Base-by-base conservation (phyloP, 2,113 vertebrate genomes). In the Festucalex cinctus region DNA sequence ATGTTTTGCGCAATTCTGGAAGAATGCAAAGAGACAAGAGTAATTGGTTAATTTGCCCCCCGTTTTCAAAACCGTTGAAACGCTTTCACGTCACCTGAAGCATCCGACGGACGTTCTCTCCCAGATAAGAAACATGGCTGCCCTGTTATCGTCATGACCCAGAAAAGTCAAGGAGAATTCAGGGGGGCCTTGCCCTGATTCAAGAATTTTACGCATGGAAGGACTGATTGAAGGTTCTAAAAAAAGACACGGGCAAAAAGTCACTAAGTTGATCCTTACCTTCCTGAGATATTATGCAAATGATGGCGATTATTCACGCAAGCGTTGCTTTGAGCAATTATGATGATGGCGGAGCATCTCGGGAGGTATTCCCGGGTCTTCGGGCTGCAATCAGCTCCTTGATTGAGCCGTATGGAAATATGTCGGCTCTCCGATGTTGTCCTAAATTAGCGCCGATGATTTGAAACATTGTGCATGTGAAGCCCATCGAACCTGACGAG, bases 111-210 rank as follows among this genome's bases (percentile, higher is more conserved):
- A 20, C n/a, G 8, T 7, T 51, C 48, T 9, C n/a, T 51, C 8
- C 48, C 48, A n/a, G 48, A 85, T 85, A 83, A 78, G 76, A 69
- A 63, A 69, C 65, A 48, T 35, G 13, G 63, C 70, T 79, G 61
- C 44, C 44, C 62, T 49, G 60, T 82, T 85, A 78, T 83, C 78
- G 69, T 69, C 39, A 32, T 83, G 76, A 86, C 67, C 83, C 66
- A 88, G 77, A 86, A 84, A 88, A 84, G 79, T 79, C 77, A 69
- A 37, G 63, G 60, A 81, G 68, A 72, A 39, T 71, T 83, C 77
- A 32, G 68, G 63, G 71, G 80, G 75, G 37, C 36, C 60, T 61
- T 75, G 78, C 65, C 49, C 69, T 70, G 54, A 76, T 81, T 82
- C 66, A 69, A n/a, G 20, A 39, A 22, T 58, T 56, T 74, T 70